phyloP scores from a whole-genome alignment of 2,797 vertebrate genomes.

The Echiichthys vipera region DNA sequence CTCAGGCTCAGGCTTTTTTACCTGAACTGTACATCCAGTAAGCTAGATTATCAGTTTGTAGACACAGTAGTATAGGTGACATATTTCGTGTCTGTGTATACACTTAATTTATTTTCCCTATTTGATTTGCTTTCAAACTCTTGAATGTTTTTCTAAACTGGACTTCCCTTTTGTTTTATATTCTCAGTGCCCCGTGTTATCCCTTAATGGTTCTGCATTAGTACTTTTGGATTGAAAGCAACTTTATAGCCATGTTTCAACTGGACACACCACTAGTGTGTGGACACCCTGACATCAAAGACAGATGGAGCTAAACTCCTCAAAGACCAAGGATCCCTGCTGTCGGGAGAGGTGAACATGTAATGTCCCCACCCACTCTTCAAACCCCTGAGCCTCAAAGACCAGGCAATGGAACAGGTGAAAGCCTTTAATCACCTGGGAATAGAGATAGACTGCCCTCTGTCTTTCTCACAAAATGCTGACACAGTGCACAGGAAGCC shows the following conservation, averaged over 20 bases:
- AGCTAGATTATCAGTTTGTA: too few species aligned
- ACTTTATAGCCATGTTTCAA: not conserved
- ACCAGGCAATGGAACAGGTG: conserved; percentile 39
- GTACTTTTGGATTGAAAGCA: not conserved
- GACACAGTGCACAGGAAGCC: conserved; percentile 21
- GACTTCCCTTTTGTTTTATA: not conserved
- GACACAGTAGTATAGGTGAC: not conserved
- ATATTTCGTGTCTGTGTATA: not conserved
- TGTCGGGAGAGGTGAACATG: conserved; percentile 20
- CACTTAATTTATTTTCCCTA: not conserved
- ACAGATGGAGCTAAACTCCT: not conserved
- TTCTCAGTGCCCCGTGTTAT: not conserved
- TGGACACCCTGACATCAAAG: conserved; percentile 1
- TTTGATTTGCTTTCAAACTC: conserved; percentile 1
- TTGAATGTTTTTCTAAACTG: not conserved
- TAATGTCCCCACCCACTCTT: not conserved
- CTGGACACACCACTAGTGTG: not conserved
- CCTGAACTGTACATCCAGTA: too few species aligned
- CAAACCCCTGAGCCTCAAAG: conserved; percentile 34
- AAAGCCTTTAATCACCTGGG: conserved; percentile 56
- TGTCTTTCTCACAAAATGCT: conserved; percentile 50
- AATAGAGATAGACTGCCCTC: conserved; percentile 42
- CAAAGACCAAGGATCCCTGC: conserved; percentile 9
- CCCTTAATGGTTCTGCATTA: not conserved
- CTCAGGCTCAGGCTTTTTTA: too few species aligned